Evolutionary conservation across 1,140 invertebrate genomes (phyloP).

Genomic region (Formica exsecta): DNA sequence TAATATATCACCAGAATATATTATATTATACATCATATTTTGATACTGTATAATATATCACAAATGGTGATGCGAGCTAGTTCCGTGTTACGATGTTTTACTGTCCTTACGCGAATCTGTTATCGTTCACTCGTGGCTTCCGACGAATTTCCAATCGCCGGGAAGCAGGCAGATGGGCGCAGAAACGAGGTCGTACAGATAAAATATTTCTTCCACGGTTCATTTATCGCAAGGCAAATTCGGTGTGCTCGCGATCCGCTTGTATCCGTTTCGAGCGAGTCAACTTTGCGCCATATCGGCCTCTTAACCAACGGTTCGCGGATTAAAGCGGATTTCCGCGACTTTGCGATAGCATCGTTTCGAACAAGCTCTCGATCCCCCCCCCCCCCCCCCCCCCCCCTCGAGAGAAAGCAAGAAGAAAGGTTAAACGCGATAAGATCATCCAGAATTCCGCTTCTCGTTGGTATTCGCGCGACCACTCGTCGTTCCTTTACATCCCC

Average conservation of each 20-base stretch:
- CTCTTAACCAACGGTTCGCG: constrained; percentile 47
- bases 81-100: not conserved
- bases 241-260: constrained; percentile 44
- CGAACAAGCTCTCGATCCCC: constrained; percentile 8
- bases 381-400: too few species aligned
- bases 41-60: not conserved
- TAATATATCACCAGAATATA: not conserved
- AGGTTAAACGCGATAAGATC: constrained; percentile 57
- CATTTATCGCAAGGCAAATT: constrained; percentile 72
- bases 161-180: not conserved
- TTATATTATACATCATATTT: too few species aligned
- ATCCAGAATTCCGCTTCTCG: constrained; percentile 37
- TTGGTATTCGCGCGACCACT: constrained; percentile 28
- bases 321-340: constrained; percentile 66
- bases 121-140: constrained; percentile 11
- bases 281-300: constrained; percentile 35
- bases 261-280: constrained; percentile 20
- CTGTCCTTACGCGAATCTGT: constrained; percentile 6
- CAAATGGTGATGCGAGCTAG: not conserved
- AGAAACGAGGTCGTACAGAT: constrained; percentile 35
- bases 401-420: constrained; percentile 43
- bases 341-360: constrained; percentile 53
- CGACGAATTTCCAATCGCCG: constrained; percentile 29
- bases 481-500: constrained; percentile 19
- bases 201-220: constrained; percentile 60